A percentile compares a stretch with the other conserved stretches of the same genome.
Evolutionary conservation across 2,888 invertebrate genomes (phyloP).

Genomic region (Athrips mouffetella): DNA sequence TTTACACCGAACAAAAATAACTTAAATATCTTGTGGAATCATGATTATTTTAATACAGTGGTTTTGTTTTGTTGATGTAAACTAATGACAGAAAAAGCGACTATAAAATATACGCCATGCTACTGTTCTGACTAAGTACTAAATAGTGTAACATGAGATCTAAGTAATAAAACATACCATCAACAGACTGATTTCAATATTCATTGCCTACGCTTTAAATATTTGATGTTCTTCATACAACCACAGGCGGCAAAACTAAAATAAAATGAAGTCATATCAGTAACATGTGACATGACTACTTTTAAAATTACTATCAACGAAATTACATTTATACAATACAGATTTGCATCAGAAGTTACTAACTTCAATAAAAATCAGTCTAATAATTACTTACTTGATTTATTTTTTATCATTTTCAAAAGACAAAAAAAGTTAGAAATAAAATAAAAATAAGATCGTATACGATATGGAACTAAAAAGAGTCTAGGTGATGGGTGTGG

Average conservation of each 20-base stretch:
- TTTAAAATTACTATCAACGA: background rate
- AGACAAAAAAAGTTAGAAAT: slow-evolving; percentile 23
- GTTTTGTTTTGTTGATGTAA: background rate
- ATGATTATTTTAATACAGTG: background rate
- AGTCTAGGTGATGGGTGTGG: slow-evolving; percentile 57
- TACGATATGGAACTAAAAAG: slow-evolving; percentile 24
- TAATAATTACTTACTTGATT: slow-evolving; percentile 4
- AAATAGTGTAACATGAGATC: background rate
- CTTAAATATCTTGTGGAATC: no score
- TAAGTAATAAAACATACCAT: slow-evolving; percentile 44
- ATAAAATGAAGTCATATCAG: slow-evolving; percentile 25
- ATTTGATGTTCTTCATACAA: slow-evolving; percentile 55
- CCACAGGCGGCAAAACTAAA: slow-evolving; percentile 73
- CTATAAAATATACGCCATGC: background rate
- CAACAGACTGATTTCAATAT: slow-evolving; percentile 32
- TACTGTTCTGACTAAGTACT: slow-evolving; percentile 43
- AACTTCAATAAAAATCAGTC: slow-evolving; percentile 15
- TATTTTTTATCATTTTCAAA: background rate
- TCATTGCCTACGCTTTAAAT: slow-evolving; percentile 36
- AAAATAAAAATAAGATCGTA: slow-evolving; percentile 32
- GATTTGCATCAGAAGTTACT: no score
- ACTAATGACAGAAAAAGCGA: background rate
- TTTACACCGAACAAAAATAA: no score
- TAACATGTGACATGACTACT: background rate
- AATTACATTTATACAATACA: no score